phyloP scores from a whole-genome alignment of 2,888 invertebrate genomes.

The Lampropteryx suffumata region DNA sequence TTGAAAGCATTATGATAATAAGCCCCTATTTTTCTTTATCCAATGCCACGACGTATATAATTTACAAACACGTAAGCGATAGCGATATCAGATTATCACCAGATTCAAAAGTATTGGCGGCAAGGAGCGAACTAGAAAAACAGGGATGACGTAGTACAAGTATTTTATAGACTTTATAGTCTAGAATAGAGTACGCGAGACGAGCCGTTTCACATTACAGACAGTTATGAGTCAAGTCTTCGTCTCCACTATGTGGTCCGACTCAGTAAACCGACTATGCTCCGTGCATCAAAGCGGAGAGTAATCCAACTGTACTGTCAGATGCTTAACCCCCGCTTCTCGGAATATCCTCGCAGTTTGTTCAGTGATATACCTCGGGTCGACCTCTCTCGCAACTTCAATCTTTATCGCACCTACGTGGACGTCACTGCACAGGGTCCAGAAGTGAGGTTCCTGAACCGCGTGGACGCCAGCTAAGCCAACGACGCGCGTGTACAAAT shows the following conservation, averaged over 20 bases:
- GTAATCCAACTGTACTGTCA: conserved; percentile 97
- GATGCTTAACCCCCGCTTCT: conserved; percentile 94
- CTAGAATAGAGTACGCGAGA: no score
- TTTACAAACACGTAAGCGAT: no score
- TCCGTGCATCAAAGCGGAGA: conserved; percentile 82
- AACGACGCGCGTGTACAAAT: conserved; percentile 94
- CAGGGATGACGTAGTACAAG: no score
- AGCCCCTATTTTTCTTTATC: no score
- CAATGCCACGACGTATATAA: no score
- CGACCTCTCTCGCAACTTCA: conserved; percentile 96
- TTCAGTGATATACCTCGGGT: conserved; percentile 95
- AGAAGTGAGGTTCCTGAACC: conserved; percentile 98
- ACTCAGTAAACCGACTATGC: background rate
- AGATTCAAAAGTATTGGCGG: no score
- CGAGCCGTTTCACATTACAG: conserved; percentile 16
- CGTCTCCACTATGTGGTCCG: conserved; percentile 23
- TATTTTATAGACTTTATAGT: no score
- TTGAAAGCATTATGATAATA: no score
- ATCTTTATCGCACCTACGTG: conserved; percentile 96
- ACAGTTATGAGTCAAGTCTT: conserved; percentile 23
- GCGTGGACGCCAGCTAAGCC: conserved; percentile 97
- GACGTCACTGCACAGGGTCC: conserved; percentile 97
- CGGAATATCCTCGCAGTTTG: conserved; percentile 97
- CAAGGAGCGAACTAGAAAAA: no score
- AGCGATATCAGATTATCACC: no score